Conservation (phyloP, 2,113 vertebrate species). For the Vicugna pacos region DNA sequence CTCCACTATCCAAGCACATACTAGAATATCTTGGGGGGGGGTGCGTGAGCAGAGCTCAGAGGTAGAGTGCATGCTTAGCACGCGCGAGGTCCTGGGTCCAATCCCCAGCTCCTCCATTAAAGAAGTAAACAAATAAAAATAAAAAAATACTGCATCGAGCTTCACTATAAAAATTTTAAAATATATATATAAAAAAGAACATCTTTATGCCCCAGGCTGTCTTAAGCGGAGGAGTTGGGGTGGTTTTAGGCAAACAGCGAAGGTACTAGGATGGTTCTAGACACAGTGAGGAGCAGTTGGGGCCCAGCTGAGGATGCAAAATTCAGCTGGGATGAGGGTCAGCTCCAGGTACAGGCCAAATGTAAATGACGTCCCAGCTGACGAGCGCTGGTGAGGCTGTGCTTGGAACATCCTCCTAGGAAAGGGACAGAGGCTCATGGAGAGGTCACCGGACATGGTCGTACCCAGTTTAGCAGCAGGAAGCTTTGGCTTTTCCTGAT, state of each 20-base stretch:
- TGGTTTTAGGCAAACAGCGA: neutral
- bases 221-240: neutral
- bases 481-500: neutral
- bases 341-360: neutral
- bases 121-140: too few relatives aligned
- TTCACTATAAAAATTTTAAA: too few relatives aligned
- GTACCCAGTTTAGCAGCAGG: neutral
- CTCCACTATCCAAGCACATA: neutral
- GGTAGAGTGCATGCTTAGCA: too few relatives aligned
- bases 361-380: neutral
- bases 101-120: too few relatives aligned
- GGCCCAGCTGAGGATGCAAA: neutral
- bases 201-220: neutral
- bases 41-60: too few relatives aligned
- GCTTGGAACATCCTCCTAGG: neutral
- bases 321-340: neutral
- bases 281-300: neutral
- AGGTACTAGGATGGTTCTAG: neutral
- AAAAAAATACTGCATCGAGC: too few relatives aligned
- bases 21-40: too few relatives aligned
- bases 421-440: neutral
- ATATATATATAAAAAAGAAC: too few relatives aligned
- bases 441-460: neutral
- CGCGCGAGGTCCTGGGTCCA: too few relatives aligned
- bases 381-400: neutral